These are phyloP conservation scores for Pelobates fuscus DNA, from an alignment of 2,113 vertebrate genomes.

Conservation along the genomic window DNA sequence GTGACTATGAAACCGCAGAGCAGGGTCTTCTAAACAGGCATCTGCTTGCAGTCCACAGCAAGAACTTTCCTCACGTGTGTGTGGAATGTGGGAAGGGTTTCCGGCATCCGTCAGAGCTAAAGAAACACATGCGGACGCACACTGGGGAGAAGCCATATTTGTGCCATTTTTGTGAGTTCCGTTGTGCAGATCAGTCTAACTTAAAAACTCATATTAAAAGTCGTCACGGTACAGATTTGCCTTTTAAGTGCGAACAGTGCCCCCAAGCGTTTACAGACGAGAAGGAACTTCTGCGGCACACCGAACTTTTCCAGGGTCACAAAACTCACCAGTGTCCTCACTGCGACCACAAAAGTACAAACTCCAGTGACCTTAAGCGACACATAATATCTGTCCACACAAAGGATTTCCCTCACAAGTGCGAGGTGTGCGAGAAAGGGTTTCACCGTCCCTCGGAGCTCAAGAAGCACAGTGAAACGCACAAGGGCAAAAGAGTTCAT, in stretches of 20 bases:
- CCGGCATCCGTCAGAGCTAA: constrained; percentile 96
- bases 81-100: constrained; percentile 98
- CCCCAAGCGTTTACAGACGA: constrained; percentile 93
- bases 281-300: constrained; percentile 89
- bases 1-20: constrained; percentile 95
- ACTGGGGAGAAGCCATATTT: constrained; percentile 98
- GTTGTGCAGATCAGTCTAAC: constrained; percentile 96
- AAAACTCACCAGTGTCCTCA: constrained; percentile 97
- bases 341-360: constrained; percentile 99
- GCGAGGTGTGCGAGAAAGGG: constrained; percentile 96
- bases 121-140: constrained; percentile 98
- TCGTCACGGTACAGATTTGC: constrained; percentile 90
- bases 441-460: constrained; percentile 97
- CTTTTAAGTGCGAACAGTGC: constrained; percentile 95
- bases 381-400: constrained; percentile 98
- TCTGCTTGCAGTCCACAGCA: constrained; percentile 93
- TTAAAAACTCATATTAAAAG: constrained; percentile 98
- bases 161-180: constrained; percentile 94
- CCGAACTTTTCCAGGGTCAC: constrained; percentile 94
- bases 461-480: constrained; percentile 94
- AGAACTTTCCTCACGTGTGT: constrained; percentile 96
- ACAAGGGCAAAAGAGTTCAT: constrained; percentile 95
- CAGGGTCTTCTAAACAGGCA: constrained; percentile 96
- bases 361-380: constrained; percentile 96
- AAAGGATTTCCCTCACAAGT: constrained; percentile 98